These are phyloP conservation scores for Phylloscopus trochilus DNA, from an alignment of 2,113 vertebrate species.

Conservation along the genomic window DNA sequence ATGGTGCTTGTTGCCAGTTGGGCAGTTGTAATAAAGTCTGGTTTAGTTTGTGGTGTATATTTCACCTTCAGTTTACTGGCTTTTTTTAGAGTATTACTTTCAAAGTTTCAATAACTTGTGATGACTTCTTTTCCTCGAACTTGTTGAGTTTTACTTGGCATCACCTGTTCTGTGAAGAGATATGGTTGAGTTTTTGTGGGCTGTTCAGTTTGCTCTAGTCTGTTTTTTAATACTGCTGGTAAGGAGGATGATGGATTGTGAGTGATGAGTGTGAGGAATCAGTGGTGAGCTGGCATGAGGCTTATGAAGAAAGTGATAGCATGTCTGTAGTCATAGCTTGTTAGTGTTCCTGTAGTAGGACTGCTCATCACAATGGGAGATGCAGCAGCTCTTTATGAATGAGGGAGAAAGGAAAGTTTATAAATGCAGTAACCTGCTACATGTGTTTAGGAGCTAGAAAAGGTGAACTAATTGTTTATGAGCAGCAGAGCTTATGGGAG, in stretches of 20 bases:
- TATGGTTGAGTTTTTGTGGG: not conserved
- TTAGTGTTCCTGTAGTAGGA: not conserved
- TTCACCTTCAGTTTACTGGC: not conserved
- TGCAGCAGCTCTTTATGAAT: not conserved
- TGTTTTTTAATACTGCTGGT: not conserved
- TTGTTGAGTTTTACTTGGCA: not conserved
- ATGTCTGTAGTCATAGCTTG: not conserved
- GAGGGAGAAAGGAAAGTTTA: not conserved
- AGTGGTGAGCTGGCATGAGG: not conserved
- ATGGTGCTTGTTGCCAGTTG: not conserved
- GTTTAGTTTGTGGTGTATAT: not conserved
- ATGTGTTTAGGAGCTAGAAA: not conserved
- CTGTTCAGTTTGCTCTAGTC: not conserved
- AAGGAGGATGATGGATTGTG: not conserved
- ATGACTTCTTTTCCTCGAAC: not conserved
- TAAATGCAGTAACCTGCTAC: not conserved
- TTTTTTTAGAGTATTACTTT: not conserved
- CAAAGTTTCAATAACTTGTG: not conserved
- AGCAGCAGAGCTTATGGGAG: not conserved
- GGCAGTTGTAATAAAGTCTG: not conserved
- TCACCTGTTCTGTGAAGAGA: not conserved
- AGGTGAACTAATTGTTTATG: not conserved
- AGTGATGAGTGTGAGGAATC: not conserved
- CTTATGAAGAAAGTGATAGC: not conserved
- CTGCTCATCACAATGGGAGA: not conserved